phyloP scores from a whole-genome alignment of 2,797 vertebrate species.

The Pitangus sulphuratus region DNA sequence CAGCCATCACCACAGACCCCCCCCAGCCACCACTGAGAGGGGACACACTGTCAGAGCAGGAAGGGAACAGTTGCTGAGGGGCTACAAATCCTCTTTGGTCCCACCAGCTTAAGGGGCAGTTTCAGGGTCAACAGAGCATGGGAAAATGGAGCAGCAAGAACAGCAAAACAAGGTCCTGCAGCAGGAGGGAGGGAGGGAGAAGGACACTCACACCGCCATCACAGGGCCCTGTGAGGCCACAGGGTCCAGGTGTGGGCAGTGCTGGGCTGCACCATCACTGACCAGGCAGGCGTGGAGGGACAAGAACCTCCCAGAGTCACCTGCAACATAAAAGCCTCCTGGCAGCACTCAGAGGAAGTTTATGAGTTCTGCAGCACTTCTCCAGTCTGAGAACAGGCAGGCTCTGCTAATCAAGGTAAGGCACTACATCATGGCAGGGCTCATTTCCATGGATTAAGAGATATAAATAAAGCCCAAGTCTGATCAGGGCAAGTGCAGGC shows the following conservation, averaged over 20 bases:
- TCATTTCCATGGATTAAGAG: background rate
- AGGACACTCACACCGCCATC: background rate
- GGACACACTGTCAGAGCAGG: background rate
- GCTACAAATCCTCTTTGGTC: background rate
- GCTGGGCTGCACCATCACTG: background rate
- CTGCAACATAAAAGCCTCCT: background rate
- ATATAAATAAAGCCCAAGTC: background rate
- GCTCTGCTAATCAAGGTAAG: background rate
- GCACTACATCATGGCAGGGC: background rate
- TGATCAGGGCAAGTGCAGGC: background rate
- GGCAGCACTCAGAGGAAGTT: background rate
- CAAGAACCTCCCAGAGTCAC: background rate
- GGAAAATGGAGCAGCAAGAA: background rate
- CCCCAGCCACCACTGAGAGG: background rate
- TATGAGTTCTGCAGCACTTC: background rate
- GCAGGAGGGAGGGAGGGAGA: background rate
- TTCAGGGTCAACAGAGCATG: fast-evolving
- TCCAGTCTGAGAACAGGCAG: background rate
- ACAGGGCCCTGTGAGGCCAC: fast-evolving
- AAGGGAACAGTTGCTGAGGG: background rate
- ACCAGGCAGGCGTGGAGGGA: background rate
- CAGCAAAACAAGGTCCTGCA: background rate
- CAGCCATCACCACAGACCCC: background rate
- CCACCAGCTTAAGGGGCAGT: background rate
- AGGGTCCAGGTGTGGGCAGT: background rate